Evolutionary conservation across 2,113 vertebrate species (phyloP).

Genomic region (Accipiter cooperii): DNA sequence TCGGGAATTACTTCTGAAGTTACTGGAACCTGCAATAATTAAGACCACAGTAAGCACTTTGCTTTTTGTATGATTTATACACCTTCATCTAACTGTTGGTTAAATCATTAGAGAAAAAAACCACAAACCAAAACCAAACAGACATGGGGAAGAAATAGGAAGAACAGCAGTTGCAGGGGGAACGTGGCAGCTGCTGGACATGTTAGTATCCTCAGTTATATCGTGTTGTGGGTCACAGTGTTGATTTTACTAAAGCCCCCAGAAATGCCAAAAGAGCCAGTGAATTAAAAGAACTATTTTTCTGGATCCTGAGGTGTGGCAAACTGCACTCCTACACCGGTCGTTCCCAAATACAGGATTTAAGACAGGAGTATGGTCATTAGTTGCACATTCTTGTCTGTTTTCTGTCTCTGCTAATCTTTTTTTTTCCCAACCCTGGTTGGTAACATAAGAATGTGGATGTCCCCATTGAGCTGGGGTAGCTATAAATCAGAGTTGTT

Average conservation of each 20-base stretch:
- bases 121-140: background rate
- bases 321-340: background rate
- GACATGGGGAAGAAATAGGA: background rate
- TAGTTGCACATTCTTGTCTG: background rate
- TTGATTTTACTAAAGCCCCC: background rate
- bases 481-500: background rate
- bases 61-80: background rate
- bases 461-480: background rate
- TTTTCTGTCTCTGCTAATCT: background rate
- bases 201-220: background rate
- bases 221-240: background rate
- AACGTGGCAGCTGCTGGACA: background rate
- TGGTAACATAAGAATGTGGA: background rate
- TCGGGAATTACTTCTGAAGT: background rate
- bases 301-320: background rate
- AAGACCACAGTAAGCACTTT: background rate
- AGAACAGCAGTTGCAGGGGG: background rate
- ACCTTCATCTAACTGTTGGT: background rate
- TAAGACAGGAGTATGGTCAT: background rate
- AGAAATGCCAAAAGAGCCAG: background rate
- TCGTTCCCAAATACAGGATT: background rate
- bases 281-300: background rate
- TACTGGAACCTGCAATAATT: background rate
- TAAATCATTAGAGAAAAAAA: background rate
- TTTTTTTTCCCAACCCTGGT: background rate